Evolutionary conservation across 2,888 invertebrate genomes (phyloP).

Genomic region (Patella pellucida): DNA sequence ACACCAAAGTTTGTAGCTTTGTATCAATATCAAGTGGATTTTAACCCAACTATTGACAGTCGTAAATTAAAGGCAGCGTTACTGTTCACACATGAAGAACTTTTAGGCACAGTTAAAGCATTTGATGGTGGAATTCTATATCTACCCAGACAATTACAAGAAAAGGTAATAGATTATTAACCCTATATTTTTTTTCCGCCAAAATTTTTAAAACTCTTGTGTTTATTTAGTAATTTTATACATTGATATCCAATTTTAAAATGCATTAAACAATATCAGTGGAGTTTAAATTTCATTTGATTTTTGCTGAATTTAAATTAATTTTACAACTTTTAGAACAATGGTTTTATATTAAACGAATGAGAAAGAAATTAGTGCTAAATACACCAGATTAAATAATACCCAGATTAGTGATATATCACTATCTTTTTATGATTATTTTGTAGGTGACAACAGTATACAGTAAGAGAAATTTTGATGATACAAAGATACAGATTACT

Average conservation of each 20-base stretch:
- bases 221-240: not conserved
- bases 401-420: no score
- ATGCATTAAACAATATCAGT: no score
- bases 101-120: constrained; percentile 55
- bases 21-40: constrained; percentile 69
- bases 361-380: no score
- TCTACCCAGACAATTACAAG: constrained; percentile 53
- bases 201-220: not conserved
- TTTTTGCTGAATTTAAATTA: no score
- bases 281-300: not conserved
- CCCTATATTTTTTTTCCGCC: not conserved
- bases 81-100: constrained; percentile 49
- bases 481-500: constrained; percentile 50
- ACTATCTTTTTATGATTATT: not conserved
- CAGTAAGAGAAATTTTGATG: constrained; percentile 46
- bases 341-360: no score
- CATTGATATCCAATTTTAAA: not conserved
- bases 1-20: constrained; percentile 54
- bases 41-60: constrained; percentile 61
- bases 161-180: constrained; percentile 43
- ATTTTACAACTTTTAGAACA: no score
- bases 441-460: constrained; percentile 58
- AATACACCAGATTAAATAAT: no score
- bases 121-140: constrained; percentile 69
- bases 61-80: constrained; percentile 56